Conservation (phyloP, 2,797 vertebrate genomes). For the Hirundo rustica region DNA sequence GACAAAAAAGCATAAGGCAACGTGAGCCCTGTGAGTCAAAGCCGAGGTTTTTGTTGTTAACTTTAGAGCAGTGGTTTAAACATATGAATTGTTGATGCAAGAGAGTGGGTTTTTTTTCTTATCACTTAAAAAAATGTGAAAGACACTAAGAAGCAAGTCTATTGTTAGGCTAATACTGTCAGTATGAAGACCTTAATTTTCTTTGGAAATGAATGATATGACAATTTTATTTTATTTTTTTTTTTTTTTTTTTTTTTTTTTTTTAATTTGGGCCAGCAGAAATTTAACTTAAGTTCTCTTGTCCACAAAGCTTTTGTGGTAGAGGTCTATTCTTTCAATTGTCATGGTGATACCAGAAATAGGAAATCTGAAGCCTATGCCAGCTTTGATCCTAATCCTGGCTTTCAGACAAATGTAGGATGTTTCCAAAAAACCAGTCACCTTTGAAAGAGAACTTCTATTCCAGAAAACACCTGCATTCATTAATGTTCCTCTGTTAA, state of each 20-base stretch:
- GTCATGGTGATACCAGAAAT: neutral
- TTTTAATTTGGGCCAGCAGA: neutral
- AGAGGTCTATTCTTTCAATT: neutral
- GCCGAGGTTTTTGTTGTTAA: neutral
- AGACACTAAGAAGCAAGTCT: neutral
- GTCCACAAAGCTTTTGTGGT: neutral
- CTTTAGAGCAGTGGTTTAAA: neutral
- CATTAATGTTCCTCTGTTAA: neutral
- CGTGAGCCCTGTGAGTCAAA: neutral
- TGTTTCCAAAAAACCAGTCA: neutral
- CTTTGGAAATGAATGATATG: neutral
- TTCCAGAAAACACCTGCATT: neutral
- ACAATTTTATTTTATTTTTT: neutral
- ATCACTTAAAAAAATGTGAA: neutral
- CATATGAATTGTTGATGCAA: neutral
- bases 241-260: too few relatives aligned
- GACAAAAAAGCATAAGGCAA: neutral
- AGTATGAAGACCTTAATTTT: neutral
- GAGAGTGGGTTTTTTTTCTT: rapidly evolving
- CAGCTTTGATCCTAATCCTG: neutral
- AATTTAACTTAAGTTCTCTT: neutral
- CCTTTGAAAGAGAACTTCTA: neutral
- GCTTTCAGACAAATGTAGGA: neutral
- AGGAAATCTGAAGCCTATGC: neutral
- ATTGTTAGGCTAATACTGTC: neutral